These are phyloP conservation scores for Menura novaehollandiae DNA, from an alignment of 2,113 vertebrate species.

Conservation along the genomic window DNA sequence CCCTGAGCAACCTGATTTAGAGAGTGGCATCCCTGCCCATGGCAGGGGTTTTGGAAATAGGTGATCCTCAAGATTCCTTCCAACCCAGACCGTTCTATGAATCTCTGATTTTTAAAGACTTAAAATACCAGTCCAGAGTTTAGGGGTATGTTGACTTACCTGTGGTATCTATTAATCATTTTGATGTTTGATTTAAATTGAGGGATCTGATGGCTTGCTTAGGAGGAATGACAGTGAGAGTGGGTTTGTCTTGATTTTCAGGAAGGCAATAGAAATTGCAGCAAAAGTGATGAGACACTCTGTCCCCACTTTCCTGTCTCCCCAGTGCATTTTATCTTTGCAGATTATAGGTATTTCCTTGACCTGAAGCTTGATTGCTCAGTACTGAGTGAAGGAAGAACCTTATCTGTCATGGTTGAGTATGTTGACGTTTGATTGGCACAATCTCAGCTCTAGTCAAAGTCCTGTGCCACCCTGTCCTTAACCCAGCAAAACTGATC, in stretches of 20 bases:
- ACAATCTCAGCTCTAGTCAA: neutral
- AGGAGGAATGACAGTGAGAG: neutral
- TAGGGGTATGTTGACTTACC: neutral
- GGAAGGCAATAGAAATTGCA: neutral
- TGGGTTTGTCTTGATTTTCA: neutral
- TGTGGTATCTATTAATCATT: neutral
- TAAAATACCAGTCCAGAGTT: neutral
- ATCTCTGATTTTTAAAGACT: neutral
- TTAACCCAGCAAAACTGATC: neutral
- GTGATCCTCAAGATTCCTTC: neutral
- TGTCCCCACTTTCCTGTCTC: neutral
- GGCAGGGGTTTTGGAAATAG: neutral
- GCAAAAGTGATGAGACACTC: neutral
- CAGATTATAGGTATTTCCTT: neutral
- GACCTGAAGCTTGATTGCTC: neutral
- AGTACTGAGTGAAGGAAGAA: neutral
- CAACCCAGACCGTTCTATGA: neutral
- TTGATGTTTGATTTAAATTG: neutral
- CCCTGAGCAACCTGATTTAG: neutral
- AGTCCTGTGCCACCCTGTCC: constrained; percentile 30
- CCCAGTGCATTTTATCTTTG: neutral
- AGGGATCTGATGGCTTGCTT: neutral
- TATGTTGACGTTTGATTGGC: neutral
- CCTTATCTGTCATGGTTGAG: neutral
- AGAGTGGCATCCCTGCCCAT: neutral